Evolutionary conservation across 2,113 vertebrate species (phyloP).

Genomic region (Pygoscelis adeliae): DNA sequence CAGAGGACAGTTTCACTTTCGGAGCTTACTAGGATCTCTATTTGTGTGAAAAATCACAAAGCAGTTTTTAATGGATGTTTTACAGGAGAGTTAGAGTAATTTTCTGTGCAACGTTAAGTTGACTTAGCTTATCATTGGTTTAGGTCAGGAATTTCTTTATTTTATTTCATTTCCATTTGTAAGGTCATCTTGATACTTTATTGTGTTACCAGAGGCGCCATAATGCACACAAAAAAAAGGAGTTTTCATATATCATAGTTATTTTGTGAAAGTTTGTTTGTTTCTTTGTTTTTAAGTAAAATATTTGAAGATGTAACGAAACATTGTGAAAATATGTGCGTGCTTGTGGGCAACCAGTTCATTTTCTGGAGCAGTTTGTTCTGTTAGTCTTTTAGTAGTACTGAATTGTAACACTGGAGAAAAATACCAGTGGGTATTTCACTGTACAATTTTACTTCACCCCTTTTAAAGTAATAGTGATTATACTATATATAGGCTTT

Average conservation of each 20-base stretch:
- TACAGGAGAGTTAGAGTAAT: background rate
- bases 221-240: background rate
- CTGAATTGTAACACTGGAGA: background rate
- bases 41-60: background rate
- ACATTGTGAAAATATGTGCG: background rate
- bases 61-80: background rate
- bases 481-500: background rate
- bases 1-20: background rate
- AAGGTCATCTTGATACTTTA: background rate
- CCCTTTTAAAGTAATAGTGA: background rate
- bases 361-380: background rate
- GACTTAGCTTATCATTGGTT: background rate
- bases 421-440: background rate
- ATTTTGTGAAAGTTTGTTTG: background rate
- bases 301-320: background rate
- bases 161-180: background rate
- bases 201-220: background rate
- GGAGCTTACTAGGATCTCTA: background rate
- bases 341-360: background rate
- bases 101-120: background rate
- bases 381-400: background rate
- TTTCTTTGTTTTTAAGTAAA: background rate
- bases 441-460: background rate
- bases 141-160: background rate
- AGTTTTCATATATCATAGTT: background rate